Conservation (phyloP, 1,140 invertebrate genomes). For the Halictus rubicundus region DNA sequence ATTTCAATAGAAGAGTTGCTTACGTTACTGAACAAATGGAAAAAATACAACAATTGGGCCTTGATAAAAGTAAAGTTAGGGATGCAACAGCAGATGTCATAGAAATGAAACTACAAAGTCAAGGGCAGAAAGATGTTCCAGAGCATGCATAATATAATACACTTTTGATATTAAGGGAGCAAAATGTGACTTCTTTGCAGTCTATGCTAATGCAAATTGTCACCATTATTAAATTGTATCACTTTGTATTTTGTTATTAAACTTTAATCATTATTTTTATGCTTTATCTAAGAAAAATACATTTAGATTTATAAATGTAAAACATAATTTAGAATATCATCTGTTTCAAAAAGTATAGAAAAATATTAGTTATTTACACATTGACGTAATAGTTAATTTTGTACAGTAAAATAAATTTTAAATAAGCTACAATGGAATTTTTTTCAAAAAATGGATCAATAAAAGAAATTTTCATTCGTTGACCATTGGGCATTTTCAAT, state of each 20-base stretch:
- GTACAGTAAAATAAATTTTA: conserved; percentile 38
- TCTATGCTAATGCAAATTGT: conserved; percentile 12
- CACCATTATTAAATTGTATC: conserved; percentile 13
- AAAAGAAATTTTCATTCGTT: too few species aligned
- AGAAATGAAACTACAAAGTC: conserved; percentile 84
- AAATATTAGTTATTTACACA: conserved; percentile 31
- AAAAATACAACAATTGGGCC: conserved; percentile 91
- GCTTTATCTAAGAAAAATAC: not conserved
- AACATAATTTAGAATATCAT: conserved; percentile 19
- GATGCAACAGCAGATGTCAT: conserved; percentile 88
- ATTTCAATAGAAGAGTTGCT: conserved; percentile 94
- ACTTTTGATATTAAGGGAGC: not conserved
- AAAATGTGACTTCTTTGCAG: not conserved
- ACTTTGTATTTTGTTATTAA: conserved; percentile 7
- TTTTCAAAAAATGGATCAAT: not conserved
- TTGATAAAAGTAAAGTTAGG: conserved; percentile 91
- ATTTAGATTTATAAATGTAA: too few species aligned
- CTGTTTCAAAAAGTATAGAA: not conserved
- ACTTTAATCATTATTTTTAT: not conserved
- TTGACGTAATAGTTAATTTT: conserved; percentile 28
- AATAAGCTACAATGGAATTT: conserved; percentile 27
- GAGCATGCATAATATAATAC: conserved; percentile 54
- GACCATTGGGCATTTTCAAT: too few species aligned
- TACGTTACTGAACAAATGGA: conserved; percentile 97
- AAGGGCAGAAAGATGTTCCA: conserved; percentile 64